phyloP scores from a whole-genome alignment of 2,113 vertebrate genomes.

The Clarias macrocephalus region DNA sequence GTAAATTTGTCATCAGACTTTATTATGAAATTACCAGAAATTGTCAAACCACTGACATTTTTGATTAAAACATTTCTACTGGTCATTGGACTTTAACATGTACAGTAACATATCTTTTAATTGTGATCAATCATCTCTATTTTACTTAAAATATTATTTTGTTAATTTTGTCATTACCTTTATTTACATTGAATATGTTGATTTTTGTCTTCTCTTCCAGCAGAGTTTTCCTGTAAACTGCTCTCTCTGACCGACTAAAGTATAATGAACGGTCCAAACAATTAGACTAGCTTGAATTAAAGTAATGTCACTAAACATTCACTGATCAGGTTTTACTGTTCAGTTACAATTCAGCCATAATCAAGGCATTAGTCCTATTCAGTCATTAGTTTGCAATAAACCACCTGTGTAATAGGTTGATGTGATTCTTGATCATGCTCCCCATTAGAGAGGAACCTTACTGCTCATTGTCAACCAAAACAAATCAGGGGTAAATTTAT shows the following conservation, averaged over 20 bases:
- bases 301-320: neutral
- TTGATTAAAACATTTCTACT: too few species aligned
- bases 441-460: neutral
- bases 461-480: neutral
- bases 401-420: neutral
- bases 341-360: neutral
- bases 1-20: too few species aligned
- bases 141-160: too few species aligned
- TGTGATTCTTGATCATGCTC: slow-evolving; percentile 21
- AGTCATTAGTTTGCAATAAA: neutral
- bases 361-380: neutral
- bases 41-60: too few species aligned
- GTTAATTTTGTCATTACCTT: too few species aligned
- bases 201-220: neutral
- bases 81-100: too few species aligned
- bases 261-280: neutral
- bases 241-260: neutral
- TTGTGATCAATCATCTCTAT: too few species aligned
- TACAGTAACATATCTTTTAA: too few species aligned
- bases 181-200: too few species aligned
- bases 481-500: neutral
- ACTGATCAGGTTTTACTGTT: neutral
- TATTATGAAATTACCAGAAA: too few species aligned
- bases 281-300: neutral
- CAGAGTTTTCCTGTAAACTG: neutral